These are phyloP conservation scores for Archips crataeganus DNA, from an alignment of 2,888 invertebrate genomes.

Conservation along the genomic window DNA sequence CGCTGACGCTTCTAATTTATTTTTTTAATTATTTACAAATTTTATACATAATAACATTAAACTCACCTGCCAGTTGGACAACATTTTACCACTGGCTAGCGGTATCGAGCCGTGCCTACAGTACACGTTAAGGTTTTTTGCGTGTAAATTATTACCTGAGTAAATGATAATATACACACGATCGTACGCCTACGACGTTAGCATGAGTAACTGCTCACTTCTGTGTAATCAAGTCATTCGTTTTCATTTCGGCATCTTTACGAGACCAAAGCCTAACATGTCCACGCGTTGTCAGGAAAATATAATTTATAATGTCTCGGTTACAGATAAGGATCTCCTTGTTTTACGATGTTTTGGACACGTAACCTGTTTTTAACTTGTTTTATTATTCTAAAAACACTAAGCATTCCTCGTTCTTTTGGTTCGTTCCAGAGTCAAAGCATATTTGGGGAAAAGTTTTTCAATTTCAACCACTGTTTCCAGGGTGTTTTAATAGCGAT, in stretches of 20 bases:
- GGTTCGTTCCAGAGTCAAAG: not conserved
- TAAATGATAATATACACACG: not conserved
- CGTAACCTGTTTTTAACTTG: constrained; percentile 38
- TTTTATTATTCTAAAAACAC: constrained; percentile 19
- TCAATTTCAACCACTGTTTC: not conserved
- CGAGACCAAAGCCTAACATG: constrained; percentile 33
- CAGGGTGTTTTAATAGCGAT: not conserved
- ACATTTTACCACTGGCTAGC: no score
- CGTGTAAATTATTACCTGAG: not conserved
- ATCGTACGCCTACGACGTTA: constrained; percentile 24
- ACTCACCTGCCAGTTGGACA: no score
- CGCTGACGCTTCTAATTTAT: no score
- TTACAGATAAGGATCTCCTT: constrained; percentile 49
- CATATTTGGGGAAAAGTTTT: constrained; percentile 23
- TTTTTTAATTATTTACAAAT: no score
- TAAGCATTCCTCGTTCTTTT: constrained; percentile 23
- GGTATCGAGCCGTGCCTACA: no score
- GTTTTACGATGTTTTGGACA: constrained; percentile 48
- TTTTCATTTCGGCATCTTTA: constrained; percentile 41
- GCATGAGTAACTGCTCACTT: constrained; percentile 23
- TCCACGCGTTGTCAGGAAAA: constrained; percentile 47
- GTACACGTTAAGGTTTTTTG: not conserved
- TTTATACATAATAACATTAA: no score
- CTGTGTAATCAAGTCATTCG: constrained; percentile 41
- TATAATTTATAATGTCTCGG: constrained; percentile 46